Conservation (phyloP, 30 jellyfish, hydroid and myxozoan genomes). For the Nemopilema nomurai region DNA sequence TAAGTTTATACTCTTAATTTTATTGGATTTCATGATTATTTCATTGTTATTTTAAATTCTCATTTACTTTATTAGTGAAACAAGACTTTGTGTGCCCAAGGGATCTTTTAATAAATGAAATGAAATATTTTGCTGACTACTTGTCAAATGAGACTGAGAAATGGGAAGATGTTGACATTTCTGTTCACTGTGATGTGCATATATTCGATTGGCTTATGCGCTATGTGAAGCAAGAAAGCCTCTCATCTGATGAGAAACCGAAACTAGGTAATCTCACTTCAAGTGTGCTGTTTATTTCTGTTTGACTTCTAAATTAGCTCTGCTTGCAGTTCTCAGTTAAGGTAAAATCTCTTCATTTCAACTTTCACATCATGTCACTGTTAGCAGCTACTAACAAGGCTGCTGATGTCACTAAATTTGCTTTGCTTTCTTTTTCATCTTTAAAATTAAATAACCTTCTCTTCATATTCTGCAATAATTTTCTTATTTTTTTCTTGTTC, state of each 20-base stretch:
- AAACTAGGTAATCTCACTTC: conserved; percentile 44
- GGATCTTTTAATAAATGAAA: conserved; percentile 71
- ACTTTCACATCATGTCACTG: neutral
- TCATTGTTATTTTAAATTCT: neutral
- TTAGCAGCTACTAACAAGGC: too few species aligned
- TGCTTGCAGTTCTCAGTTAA: too few species aligned
- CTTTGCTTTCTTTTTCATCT: too few species aligned
- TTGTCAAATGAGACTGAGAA: conserved; percentile 67
- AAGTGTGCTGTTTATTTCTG: neutral
- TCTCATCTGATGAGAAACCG: conserved; percentile 40
- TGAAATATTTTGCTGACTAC: conserved; percentile 92
- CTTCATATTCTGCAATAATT: too few species aligned
- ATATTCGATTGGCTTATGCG: conserved; percentile 93
- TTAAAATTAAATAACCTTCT: too few species aligned
- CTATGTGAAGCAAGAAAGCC: conserved; percentile 65
- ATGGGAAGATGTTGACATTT: conserved; percentile 96
- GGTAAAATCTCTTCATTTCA: too few species aligned
- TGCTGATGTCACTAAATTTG: too few species aligned
- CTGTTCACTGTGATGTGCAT: conserved; percentile 97
- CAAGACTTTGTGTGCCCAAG: conserved; percentile 90
- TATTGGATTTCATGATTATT: too few species aligned
- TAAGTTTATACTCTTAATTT: too few species aligned
- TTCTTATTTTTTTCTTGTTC: too few species aligned
- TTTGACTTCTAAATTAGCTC: too few species aligned
- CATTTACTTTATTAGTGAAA: conserved; percentile 49